These are phyloP conservation scores for Aptenodytes patagonicus DNA, from an alignment of 2,113 vertebrate genomes.

Conservation along the genomic window DNA sequence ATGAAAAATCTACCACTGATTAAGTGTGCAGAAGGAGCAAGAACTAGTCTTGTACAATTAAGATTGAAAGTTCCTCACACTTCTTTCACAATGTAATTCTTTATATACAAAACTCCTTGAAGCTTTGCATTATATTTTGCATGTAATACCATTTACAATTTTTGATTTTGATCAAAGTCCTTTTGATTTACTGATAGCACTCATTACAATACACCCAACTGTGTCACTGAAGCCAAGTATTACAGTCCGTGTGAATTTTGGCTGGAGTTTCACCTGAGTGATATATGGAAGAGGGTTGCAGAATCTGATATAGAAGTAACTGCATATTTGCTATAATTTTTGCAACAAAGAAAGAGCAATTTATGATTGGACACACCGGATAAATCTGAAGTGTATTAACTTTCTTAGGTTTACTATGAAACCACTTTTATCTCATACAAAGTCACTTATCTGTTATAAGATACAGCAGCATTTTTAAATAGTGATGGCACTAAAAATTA, in stretches of 20 bases:
- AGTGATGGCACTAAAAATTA: fast-evolving
- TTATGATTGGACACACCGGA: background rate
- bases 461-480: background rate
- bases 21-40: background rate
- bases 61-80: background rate
- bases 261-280: background rate
- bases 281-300: background rate
- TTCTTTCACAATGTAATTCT: background rate
- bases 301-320: background rate
- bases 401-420: background rate
- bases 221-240: background rate
- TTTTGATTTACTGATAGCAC: background rate
- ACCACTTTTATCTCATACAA: background rate
- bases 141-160: background rate
- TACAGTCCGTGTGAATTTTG: background rate
- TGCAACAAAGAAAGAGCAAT: background rate
- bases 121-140: background rate
- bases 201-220: background rate
- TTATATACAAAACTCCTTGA: background rate
- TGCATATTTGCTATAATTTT: background rate
- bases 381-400: background rate
- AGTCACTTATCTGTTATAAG: background rate
- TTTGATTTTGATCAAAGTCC: background rate
- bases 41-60: background rate
- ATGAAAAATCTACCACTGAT: background rate